These are phyloP conservation scores for Maniola jurtina DNA, from an alignment of 1,140 invertebrate species.

Conservation along the genomic window DNA sequence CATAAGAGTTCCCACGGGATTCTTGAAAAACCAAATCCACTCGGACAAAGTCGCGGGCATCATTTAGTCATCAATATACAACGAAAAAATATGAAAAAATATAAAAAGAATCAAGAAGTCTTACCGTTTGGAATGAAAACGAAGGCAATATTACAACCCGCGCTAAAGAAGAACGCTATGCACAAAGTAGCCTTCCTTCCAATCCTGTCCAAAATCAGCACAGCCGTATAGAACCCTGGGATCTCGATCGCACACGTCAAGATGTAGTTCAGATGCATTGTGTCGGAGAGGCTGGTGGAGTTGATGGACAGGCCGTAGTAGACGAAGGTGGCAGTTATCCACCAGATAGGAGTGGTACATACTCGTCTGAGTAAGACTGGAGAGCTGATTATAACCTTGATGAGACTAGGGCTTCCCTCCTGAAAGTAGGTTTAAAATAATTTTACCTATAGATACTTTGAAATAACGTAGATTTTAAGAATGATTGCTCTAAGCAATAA, in stretches of 20 bases:
- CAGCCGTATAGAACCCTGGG: slow-evolving; percentile 83
- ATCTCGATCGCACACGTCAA: slow-evolving; percentile 83
- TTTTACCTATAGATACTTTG: too few relatives aligned
- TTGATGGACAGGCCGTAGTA: slow-evolving; percentile 91
- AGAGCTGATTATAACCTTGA: slow-evolving; percentile 77
- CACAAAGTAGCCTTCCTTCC: slow-evolving; percentile 81
- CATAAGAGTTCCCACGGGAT: too few relatives aligned
- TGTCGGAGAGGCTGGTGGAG: slow-evolving; percentile 84
- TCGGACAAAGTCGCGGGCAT: too few relatives aligned
- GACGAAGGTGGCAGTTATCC: slow-evolving; percentile 85
- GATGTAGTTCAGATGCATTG: slow-evolving; percentile 85
- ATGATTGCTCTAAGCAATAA: too few relatives aligned
- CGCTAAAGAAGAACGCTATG: slow-evolving; percentile 80
- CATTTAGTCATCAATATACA: too few relatives aligned
- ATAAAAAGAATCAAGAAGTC: too few relatives aligned
- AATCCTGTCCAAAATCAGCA: slow-evolving; percentile 80
- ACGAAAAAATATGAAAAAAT: too few relatives aligned
- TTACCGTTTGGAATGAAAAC: slow-evolving; percentile 57
- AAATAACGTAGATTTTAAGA: too few relatives aligned
- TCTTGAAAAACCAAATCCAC: too few relatives aligned
- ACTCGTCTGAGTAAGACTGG: slow-evolving; percentile 80
- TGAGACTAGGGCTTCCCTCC: slow-evolving; percentile 45
- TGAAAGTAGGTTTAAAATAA: slow-evolving; percentile 17
- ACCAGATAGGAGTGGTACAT: slow-evolving; percentile 83
- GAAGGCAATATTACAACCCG: slow-evolving; percentile 65